Base-by-base conservation (phyloP, 2,797 vertebrate species). In the Tapirus indicus region DNA sequence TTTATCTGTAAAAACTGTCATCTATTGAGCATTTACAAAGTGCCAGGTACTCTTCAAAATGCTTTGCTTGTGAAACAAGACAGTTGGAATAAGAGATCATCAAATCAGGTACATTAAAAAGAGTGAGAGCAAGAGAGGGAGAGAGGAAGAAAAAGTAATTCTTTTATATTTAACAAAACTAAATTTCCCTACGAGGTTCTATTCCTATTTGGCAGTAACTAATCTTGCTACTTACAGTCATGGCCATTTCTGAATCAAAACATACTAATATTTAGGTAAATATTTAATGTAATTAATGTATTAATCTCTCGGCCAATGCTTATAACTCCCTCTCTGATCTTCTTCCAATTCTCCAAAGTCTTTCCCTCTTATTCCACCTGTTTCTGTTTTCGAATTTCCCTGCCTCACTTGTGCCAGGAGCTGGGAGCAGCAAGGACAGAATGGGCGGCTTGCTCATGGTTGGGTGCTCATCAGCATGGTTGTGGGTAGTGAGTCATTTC, bases 391-490 rank as follows among this genome's bases (percentile, higher is more conserved):
- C n/a, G 8, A 56, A 75, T 85, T 82, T 68, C 20, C 62, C 35
- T 12, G 6, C 21, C 4, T 93, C 56, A 6, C 35, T 74, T 27
- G 14, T 87, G 90, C 84, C 74, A 84, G 64, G 44, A 75, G 16
- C 64, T 94, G 56, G 27, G 23, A 86, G 58, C 38, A 78, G 35
- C 82, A 93, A 97, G 92, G 79, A 71, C 92, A 87, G 41, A 41
- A 58, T 6, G 29, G 52, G 90, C 56, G 52, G 52, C 32, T 87
- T 60, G 14, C 79, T 96, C 90, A 69, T 60, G 92, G 78, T 23
- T 21, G 88, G 29, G 52, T 79, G 74, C 90, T 91, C 79, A 64
- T 41, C 69, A 25, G 75, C 94, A 38, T 86, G 68, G 35, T 64
- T 79, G 78, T 71, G 35, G 38, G 21, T 23, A 83, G 69, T 5